A percentile compares a stretch with the other conserved stretches of the same genome.
phyloP scores from a whole-genome alignment of 2,113 vertebrate species.

The Cebus imitator region DNA sequence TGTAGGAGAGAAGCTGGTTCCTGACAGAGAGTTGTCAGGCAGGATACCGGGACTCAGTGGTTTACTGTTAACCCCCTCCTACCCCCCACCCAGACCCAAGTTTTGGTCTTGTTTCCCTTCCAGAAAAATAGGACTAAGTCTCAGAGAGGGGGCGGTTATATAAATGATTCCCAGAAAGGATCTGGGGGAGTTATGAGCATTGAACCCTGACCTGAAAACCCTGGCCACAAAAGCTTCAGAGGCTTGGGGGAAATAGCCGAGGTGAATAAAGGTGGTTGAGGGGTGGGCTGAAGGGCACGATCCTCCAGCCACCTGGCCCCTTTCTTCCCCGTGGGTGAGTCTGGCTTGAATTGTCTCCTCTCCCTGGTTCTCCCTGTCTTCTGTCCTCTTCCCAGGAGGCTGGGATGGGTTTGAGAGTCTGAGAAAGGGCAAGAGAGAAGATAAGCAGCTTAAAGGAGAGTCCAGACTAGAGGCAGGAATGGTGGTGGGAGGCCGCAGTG shows the following conservation, averaged over 20 bases:
- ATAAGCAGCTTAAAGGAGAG: slow-evolving; percentile 22
- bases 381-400: not conserved
- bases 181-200: not conserved
- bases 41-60: not conserved
- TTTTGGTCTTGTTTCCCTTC: not conserved
- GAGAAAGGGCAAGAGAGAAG: not conserved
- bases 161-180: not conserved
- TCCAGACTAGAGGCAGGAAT: not conserved
- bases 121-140: not conserved
- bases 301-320: not conserved
- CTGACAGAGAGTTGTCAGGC: not conserved
- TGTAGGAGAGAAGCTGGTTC: not conserved
- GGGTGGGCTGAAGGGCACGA: not conserved
- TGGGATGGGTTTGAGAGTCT: slow-evolving; percentile 35
- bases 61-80: not conserved
- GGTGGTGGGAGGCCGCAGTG: not conserved
- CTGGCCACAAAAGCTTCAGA: not conserved
- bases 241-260: not conserved
- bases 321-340: not conserved
- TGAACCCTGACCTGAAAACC: slow-evolving; percentile 28
- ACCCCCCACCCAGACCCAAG: not conserved
- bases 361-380: not conserved
- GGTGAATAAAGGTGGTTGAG: not conserved
- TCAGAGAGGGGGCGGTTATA: not conserved
- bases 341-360: not conserved